phyloP scores from a whole-genome alignment of 2,113 vertebrate species.

The Semnornis frantzii region DNA sequence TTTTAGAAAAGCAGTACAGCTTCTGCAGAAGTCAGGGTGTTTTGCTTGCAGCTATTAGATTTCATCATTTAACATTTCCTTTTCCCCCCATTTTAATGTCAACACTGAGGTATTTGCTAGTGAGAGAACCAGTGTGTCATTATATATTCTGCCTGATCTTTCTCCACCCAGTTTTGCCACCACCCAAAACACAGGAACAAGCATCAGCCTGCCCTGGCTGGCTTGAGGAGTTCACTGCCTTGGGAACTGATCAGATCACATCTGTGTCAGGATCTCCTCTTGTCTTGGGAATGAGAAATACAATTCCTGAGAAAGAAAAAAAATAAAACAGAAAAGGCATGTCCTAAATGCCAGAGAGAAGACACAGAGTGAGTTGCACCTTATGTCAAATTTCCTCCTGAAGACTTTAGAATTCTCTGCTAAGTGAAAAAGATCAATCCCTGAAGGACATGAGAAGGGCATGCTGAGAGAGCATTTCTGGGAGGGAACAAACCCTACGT shows the following conservation, averaged over 20 bases:
- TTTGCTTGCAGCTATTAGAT: not conserved
- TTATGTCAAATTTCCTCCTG: not conserved
- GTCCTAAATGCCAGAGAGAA: not conserved
- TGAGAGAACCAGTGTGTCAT: not conserved
- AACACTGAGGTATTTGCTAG: not conserved
- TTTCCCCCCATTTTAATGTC: not conserved
- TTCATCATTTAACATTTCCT: not conserved
- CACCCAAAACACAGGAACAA: not conserved
- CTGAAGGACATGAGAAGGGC: not conserved
- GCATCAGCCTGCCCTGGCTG: conserved; percentile 21
- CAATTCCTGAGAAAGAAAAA: not conserved
- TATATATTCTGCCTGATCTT: conserved; percentile 11
- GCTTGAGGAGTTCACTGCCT: conserved; percentile 19
- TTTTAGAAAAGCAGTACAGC: not conserved
- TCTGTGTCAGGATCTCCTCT: not conserved
- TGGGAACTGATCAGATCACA: not conserved
- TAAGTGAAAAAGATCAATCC: not conserved
- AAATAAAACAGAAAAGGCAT: not conserved
- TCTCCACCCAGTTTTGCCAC: conserved; percentile 29
- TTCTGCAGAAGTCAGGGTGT: not conserved
- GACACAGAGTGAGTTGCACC: not conserved
- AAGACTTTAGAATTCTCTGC: not conserved
- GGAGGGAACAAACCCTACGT: not conserved
- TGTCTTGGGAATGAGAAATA: not conserved
- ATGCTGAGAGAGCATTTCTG: not conserved